These are phyloP conservation scores for Minunthozetes semirufus DNA, from an alignment of 2,888 invertebrate genomes.

Conservation along the genomic window DNA sequence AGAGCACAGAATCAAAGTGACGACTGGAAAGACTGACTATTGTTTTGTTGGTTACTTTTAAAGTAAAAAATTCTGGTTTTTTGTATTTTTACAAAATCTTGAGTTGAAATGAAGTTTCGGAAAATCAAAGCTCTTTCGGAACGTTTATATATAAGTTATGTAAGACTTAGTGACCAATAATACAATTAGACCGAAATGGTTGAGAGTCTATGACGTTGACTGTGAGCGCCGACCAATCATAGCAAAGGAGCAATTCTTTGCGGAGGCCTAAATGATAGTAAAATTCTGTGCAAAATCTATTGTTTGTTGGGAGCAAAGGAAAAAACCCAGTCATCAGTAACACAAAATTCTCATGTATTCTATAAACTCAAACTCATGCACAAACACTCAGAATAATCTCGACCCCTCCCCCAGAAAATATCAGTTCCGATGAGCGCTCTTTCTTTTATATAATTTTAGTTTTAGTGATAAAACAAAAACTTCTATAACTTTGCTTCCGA, in stretches of 20 bases:
- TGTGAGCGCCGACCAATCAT: background rate
- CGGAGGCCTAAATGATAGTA: constrained; percentile 15
- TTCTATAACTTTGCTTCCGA: no score
- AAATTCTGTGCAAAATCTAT: constrained; percentile 2
- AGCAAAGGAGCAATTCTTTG: background rate
- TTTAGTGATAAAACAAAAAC: no score
- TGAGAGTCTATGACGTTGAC: constrained; percentile 11
- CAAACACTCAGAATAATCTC: no score
- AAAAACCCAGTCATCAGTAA: background rate
- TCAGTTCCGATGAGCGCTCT: no score
- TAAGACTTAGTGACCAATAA: constrained; percentile 25
- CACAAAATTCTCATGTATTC: background rate
- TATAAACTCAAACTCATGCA: background rate
- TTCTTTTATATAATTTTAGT: no score
- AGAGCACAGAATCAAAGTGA: constrained; percentile 11
- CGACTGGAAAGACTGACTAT: background rate
- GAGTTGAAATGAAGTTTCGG: background rate
- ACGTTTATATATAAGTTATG: background rate
- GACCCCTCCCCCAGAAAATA: no score
- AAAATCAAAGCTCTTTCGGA: background rate
- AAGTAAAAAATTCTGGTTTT: background rate
- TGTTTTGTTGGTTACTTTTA: background rate
- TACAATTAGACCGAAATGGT: constrained; percentile 19
- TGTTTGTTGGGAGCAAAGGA: background rate
- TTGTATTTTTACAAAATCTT: background rate